phyloP scores from a whole-genome alignment of 1,140 invertebrate genomes.

The Zaprionus gabonicus region DNA sequence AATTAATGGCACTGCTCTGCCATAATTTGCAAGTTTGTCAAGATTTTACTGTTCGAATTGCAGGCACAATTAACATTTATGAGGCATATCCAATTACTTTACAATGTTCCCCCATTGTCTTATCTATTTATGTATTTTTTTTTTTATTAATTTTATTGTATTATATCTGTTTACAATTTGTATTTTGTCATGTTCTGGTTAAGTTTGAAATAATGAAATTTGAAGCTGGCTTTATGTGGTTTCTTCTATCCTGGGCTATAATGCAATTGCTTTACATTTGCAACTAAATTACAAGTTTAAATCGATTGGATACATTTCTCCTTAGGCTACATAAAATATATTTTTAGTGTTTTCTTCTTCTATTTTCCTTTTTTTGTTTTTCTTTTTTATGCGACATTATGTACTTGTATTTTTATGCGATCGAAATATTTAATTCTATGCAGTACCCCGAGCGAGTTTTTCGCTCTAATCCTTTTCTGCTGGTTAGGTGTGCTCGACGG shows the following conservation, averaged over 20 bases:
- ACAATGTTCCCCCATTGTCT: not conserved
- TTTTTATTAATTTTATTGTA: slow-evolving; percentile 38
- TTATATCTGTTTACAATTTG: slow-evolving; percentile 38
- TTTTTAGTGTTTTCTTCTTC: not conserved
- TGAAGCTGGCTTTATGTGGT: slow-evolving; percentile 1
- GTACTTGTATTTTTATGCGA: slow-evolving; percentile 16
- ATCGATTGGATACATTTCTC: slow-evolving; percentile 16
- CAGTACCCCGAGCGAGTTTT: slow-evolving; percentile 10
- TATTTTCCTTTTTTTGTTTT: not conserved
- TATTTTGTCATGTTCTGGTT: slow-evolving; percentile 27
- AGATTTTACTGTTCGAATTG: slow-evolving; percentile 17
- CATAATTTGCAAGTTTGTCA: not conserved
- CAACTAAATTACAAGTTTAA: slow-evolving; percentile 28
- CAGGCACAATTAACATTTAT: slow-evolving; percentile 1
- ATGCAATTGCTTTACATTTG: slow-evolving; percentile 16
- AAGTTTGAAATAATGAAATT: slow-evolving; percentile 18
- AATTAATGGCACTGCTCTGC: not conserved
- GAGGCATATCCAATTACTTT: not conserved
- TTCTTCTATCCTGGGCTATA: slow-evolving; percentile 6
- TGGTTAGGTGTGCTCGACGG: slow-evolving; percentile 39
- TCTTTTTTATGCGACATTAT: slow-evolving; percentile 10
- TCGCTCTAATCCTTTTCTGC: slow-evolving; percentile 23
- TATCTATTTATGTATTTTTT: slow-evolving; percentile 14
- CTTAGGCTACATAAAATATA: slow-evolving; percentile 44
- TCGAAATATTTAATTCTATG: slow-evolving; percentile 32